Evolutionary conservation across 1,140 invertebrate species (phyloP).

Genomic region (Ceratina calcarata): DNA sequence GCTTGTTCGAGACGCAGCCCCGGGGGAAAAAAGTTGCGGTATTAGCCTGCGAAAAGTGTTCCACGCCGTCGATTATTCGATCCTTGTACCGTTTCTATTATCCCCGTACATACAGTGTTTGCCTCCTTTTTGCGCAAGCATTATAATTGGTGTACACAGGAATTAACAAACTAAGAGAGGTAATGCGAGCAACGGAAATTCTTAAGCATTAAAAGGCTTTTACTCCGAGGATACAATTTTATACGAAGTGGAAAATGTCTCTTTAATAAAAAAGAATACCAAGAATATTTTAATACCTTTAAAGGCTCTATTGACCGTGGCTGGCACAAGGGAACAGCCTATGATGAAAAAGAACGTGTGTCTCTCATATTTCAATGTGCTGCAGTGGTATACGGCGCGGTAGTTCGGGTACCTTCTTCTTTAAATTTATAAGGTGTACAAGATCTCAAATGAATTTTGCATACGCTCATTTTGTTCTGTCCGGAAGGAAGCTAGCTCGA

Average conservation of each 20-base stretch:
- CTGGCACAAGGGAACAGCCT: neutral
- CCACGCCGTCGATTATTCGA: neutral
- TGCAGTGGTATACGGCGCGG: neutral
- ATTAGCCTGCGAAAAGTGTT: constrained; percentile 33
- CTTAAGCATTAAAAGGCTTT: too few species aligned
- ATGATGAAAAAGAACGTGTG: neutral
- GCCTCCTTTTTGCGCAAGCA: neutral
- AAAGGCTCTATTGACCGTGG: neutral
- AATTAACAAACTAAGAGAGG: too few species aligned
- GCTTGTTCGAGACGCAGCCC: constrained; percentile 24
- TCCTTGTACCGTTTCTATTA: neutral
- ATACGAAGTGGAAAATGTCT: too few species aligned
- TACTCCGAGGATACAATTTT: too few species aligned
- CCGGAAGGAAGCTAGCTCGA: neutral
- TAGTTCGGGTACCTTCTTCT: neutral
- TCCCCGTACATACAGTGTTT: neutral
- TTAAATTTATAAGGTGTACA: constrained; percentile 26
- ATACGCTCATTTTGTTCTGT: constrained; percentile 7
- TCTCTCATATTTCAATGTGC: constrained; percentile 2
- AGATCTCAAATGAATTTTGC: constrained; percentile 21
- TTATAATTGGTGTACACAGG: neutral
- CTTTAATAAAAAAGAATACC: too few species aligned
- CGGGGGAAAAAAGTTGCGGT: constrained; percentile 9
- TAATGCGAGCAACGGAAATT: too few species aligned
- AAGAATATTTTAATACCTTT: too few species aligned